A percentile compares a stretch with the other conserved stretches of the same genome.
Conservation (phyloP, 2,797 vertebrate species). For the Taenioides sp. region DNA sequence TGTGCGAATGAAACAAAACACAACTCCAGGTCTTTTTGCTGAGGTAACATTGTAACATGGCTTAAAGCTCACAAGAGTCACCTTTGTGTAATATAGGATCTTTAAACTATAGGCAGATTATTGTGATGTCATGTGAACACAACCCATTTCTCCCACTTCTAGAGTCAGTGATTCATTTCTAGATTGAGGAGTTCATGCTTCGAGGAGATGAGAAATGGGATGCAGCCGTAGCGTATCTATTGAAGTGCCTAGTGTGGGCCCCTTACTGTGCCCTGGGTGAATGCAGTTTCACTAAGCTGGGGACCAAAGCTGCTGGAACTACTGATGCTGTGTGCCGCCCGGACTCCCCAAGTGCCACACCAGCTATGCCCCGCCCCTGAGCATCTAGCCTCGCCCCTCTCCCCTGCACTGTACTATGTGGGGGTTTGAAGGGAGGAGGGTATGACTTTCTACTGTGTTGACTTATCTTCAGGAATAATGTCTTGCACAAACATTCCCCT, state of each 20-base stretch:
- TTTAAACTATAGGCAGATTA: not conserved
- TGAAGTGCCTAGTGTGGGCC: constrained; percentile 77
- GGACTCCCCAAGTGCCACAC: constrained; percentile 66
- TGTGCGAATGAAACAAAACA: no score
- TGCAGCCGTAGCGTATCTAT: constrained; percentile 66
- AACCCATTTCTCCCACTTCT: not conserved
- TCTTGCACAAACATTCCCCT: constrained; percentile 85
- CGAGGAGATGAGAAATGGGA: not conserved
- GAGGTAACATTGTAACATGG: no score
- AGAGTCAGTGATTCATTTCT: no score
- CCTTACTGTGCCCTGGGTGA: constrained; percentile 52
- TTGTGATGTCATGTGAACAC: not conserved
- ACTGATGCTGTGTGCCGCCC: constrained; percentile 80
- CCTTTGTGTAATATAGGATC: no score
- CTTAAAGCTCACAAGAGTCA: no score
- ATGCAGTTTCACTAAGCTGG: constrained; percentile 24
- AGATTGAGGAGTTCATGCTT: not conserved
- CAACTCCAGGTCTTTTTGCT: no score
- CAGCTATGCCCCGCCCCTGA: constrained; percentile 39
- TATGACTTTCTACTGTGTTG: constrained; percentile 70
- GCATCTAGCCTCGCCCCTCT: not conserved
- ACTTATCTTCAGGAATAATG: constrained; percentile 77
- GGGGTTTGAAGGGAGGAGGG: constrained; percentile 48
- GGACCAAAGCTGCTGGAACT: constrained; percentile 77
- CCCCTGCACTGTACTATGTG: not conserved